Percentiles rank a stretch among this genome's conserved stretches.
Evolutionary conservation across 35 echinoderm and acorn worm species (phyloP).

Genomic region (Lytechinus variegatus): DNA sequence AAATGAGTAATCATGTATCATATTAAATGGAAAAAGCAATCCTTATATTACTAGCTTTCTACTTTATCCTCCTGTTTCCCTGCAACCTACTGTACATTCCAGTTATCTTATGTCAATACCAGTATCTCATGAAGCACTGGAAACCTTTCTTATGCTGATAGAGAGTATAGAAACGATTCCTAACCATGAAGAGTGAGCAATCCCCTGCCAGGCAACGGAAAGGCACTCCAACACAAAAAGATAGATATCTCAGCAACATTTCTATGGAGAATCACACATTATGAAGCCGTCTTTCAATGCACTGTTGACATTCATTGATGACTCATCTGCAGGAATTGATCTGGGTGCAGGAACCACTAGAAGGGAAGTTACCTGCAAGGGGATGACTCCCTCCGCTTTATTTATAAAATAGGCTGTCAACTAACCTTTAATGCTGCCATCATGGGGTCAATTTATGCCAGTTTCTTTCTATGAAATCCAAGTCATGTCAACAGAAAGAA

Average conservation of each 20-base stretch:
- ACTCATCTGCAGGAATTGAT: background rate
- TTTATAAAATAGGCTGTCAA: background rate
- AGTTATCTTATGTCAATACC: background rate
- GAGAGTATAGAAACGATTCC: background rate
- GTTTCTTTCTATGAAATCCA: background rate
- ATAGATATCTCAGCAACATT: background rate
- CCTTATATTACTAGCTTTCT: background rate
- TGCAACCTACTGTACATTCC: background rate
- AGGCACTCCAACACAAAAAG: background rate
- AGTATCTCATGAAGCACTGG: background rate
- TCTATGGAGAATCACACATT: background rate
- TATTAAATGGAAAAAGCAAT: background rate
- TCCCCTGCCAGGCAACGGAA: background rate
- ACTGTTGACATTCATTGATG: background rate
- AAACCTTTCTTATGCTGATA: background rate
- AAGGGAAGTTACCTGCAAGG: background rate
- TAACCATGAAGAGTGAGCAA: background rate
- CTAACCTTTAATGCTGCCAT: background rate
- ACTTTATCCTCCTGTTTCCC: background rate
- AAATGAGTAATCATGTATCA: background rate
- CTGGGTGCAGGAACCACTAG: background rate
- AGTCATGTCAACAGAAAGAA: no score
- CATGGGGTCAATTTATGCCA: background rate
- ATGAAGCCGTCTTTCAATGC: slow-evolving; percentile 10
- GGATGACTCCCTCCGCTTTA: background rate